phyloP scores from a whole-genome alignment of 2,797 vertebrate species.

The Sebastes matsubarae region DNA sequence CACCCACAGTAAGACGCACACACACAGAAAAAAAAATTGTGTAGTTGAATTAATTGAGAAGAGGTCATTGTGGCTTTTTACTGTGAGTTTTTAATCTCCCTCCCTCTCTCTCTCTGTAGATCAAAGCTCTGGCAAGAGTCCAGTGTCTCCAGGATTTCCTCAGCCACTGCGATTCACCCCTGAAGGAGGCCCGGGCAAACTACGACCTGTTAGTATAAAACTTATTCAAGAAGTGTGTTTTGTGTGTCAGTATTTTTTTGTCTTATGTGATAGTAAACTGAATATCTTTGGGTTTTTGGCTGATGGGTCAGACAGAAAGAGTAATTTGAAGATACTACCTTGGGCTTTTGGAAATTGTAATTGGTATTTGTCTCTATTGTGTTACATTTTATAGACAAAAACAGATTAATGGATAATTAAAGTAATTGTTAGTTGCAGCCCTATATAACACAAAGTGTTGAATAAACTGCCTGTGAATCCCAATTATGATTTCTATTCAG shows the following conservation, averaged over 20 bases:
- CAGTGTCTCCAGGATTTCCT: conserved; percentile 89
- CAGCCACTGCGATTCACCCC: conserved; percentile 86
- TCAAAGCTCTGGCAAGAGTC: conserved; percentile 86
- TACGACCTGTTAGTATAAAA: conserved; percentile 90
- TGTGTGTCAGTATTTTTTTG: not conserved
- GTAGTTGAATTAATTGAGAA: not conserved
- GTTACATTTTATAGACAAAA: not conserved
- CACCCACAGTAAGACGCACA: conserved; percentile 77
- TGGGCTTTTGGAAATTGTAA: not conserved
- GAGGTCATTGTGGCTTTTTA: not conserved
- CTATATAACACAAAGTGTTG: not conserved
- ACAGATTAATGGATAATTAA: not conserved
- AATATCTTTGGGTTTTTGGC: not conserved
- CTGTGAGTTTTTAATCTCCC: not conserved
- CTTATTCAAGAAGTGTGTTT: not conserved
- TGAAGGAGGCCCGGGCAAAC: conserved; percentile 90
- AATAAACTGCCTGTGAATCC: not conserved
- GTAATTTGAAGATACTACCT: not conserved
- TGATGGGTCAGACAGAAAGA: not conserved
- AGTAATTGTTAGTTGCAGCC: not conserved
- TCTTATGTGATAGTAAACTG: not conserved
- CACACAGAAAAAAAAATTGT: not conserved
- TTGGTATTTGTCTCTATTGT: not conserved
- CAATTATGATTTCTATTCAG: not conserved
- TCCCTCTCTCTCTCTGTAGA: conserved; percentile 76